Base-by-base conservation (phyloP, 2,113 vertebrate genomes). In the Rhinoptilus africanus region DNA sequence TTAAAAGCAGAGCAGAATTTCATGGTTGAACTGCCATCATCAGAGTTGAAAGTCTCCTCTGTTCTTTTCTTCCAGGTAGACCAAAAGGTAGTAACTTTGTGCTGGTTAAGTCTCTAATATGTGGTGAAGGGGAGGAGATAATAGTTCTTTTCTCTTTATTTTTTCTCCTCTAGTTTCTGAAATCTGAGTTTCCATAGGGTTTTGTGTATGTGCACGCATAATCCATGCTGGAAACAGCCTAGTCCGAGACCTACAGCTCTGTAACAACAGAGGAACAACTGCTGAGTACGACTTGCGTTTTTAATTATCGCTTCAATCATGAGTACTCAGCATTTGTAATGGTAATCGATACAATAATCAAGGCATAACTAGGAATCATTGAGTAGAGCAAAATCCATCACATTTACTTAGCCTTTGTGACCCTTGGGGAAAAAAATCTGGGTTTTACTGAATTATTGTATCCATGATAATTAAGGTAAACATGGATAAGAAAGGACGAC, bases 271-370 rank as follows among this genome's bases (percentile, higher is more conserved):
- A 81, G 78, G 47, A 79, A 34, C 41, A 51, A 50, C 67, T 78
- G 69, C 57, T 0, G 7, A 74, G 6, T 56, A 14, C 2, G 5
- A 80, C 79, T 96, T 89, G 88, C 84, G 67, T 88, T 94, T 87
- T 92, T 96, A 95, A 94, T 96, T 96, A 97, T 79, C 6, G 1
- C 50, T 93, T 89, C 89, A 89, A 26, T 96, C 74, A 37, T 8
- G 69, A 37, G 19, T 93, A 66, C 92, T 97, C 92, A 75, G 64
- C 75, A 57, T 95, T 80, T 85, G 76, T 92, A 88, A 89, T 72
- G 66, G 85, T 82, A 93, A 95, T 96, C 89, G 8, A 89, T 97
- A 78, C 68, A 92, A 90, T 93, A 88, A 93, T 94, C 92, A 78
- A 85, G 76, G 72, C 79, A 92, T 93, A 83, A 95, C 60, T 62